These are phyloP conservation scores for Thomomys bottae DNA, from an alignment of 2,113 vertebrate species.

Conservation along the genomic window DNA sequence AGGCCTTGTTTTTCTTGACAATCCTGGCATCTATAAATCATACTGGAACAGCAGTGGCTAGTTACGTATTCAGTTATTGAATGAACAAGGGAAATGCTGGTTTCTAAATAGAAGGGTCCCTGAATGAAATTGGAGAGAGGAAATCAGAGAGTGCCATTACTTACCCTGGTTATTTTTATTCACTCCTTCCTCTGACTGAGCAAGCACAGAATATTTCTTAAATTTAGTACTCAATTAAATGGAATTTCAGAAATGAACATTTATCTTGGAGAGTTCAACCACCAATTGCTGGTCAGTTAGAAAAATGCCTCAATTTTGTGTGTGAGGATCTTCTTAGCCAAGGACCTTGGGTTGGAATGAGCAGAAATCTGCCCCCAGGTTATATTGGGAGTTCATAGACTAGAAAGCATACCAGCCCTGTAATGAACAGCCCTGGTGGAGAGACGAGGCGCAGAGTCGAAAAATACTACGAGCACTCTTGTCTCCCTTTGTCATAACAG, in stretches of 20 bases:
- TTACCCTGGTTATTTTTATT: slow-evolving; percentile 5
- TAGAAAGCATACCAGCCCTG: background rate
- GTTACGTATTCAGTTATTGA: slow-evolving; percentile 33
- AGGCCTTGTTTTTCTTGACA: slow-evolving; percentile 28
- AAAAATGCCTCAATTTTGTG: background rate
- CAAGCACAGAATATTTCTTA: background rate
- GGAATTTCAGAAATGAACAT: slow-evolving; percentile 29
- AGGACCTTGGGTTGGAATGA: background rate
- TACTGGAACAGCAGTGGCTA: background rate
- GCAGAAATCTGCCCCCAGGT: background rate
- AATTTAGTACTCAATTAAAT: background rate
- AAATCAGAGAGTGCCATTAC: background rate
- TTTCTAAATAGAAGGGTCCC: background rate
- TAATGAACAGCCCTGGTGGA: background rate
- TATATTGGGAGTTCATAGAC: background rate
- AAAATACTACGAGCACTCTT: background rate
- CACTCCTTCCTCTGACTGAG: background rate
- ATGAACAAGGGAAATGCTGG: background rate
- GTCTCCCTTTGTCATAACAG: background rate
- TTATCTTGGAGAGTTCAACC: slow-evolving; percentile 1
- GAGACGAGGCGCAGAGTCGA: background rate
- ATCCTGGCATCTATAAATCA: background rate
- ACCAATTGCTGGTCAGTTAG: background rate
- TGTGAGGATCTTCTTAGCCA: slow-evolving; percentile 7
- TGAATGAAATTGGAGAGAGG: background rate